Percentiles rank a stretch among this genome's conserved stretches.
Evolutionary conservation across 2,888 invertebrate genomes (phyloP).

Genomic region (Hesperia comma): DNA sequence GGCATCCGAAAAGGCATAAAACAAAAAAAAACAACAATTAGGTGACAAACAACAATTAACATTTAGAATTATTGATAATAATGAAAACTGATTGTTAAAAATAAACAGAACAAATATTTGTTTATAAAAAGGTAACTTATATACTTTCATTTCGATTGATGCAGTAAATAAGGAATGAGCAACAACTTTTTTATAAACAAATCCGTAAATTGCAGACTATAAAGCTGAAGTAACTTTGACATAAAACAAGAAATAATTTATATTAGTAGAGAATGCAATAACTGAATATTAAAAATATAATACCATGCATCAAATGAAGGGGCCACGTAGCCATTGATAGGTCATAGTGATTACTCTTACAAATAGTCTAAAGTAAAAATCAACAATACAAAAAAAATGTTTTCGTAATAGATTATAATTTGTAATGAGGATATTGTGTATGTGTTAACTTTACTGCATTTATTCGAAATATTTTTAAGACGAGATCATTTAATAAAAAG

Average conservation of each 20-base stretch:
- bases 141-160: not conserved
- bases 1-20: conserved; percentile 77
- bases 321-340: no score
- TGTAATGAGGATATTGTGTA: no score
- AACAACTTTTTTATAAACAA: not conserved
- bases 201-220: not conserved
- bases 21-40: conserved; percentile 49
- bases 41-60: conserved; percentile 29
- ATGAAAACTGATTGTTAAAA: not conserved
- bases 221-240: not conserved
- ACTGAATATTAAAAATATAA: no score
- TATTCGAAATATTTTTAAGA: no score
- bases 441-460: no score
- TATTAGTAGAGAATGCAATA: no score
- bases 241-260: not conserved
- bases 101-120: not conserved
- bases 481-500: no score
- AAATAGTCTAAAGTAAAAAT: no score
- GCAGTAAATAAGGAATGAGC: not conserved
- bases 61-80: not conserved
- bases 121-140: not conserved
- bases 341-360: no score
- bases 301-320: no score
- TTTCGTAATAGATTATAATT: no score
- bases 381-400: no score